Conservation (phyloP, 2,113 vertebrate species). For the Halcyon senegalensis region DNA sequence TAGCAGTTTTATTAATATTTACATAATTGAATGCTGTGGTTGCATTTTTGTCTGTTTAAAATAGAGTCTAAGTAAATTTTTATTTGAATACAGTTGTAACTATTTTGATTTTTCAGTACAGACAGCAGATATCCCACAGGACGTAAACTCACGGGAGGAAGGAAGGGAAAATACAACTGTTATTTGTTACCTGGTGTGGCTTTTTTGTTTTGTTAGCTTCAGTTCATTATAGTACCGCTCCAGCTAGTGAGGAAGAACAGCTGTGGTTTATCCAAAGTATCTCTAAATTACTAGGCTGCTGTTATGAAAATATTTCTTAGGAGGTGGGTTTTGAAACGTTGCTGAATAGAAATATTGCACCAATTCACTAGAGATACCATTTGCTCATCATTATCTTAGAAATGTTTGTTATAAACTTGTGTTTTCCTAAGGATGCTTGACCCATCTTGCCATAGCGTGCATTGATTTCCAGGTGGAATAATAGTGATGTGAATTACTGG, state of each 20-base stretch:
- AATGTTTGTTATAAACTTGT: background rate
- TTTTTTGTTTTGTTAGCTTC: background rate
- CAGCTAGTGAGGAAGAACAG: background rate
- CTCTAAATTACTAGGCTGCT: background rate
- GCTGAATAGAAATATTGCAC: background rate
- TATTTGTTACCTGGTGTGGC: background rate
- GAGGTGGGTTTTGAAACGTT: background rate
- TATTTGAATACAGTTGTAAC: background rate
- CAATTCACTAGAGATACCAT: background rate
- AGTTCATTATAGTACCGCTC: background rate
- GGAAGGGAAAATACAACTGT: background rate
- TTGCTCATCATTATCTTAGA: background rate
- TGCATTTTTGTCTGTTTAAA: background rate
- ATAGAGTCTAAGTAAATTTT: background rate
- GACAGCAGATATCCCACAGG: background rate
- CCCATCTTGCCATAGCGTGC: background rate
- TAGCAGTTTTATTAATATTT: background rate
- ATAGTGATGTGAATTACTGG: background rate
- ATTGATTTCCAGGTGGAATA: background rate
- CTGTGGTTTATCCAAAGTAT: background rate
- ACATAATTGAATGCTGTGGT: background rate
- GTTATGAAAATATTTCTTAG: background rate
- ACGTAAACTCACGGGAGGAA: background rate
- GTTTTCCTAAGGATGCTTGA: background rate
- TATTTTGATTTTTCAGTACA: background rate